Conservation (phyloP, 2,797 vertebrate genomes). For the Takifugu ocellatus region DNA sequence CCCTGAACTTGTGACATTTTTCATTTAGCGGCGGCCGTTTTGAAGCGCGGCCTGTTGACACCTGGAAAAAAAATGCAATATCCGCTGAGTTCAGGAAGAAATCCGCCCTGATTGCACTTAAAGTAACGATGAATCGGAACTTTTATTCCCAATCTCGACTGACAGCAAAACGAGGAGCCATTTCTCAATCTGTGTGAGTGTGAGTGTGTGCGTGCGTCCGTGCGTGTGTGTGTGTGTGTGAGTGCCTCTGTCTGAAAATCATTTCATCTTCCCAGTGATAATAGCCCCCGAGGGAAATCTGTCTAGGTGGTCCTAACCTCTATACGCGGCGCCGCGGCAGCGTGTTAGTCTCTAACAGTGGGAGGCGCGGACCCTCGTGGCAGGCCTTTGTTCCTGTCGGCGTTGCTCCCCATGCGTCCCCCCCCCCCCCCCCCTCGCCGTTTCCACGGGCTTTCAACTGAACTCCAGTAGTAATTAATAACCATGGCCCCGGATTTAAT, state of each 20-base stretch:
- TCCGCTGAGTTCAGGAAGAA: slow-evolving; percentile 8
- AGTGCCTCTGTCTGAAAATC: slow-evolving; percentile 62
- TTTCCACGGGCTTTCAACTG: slow-evolving; percentile 53
- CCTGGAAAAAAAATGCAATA: slow-evolving; percentile 1
- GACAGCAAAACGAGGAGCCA: slow-evolving; percentile 14
- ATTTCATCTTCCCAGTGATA: slow-evolving; percentile 68
- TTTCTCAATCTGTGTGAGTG: slow-evolving; percentile 3
- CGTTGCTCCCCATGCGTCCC: slow-evolving; percentile 36
- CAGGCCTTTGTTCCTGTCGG: slow-evolving; percentile 63
- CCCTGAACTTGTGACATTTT: too few species aligned
- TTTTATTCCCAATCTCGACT: slow-evolving; percentile 22
- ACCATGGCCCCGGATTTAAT: slow-evolving; percentile 60
- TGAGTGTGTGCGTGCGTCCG: slow-evolving; percentile 34
- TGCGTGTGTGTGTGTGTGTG: slow-evolving; percentile 46
- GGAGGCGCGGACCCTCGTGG: slow-evolving; percentile 62
- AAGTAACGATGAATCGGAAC: slow-evolving; percentile 39
- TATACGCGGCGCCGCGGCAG: slow-evolving; percentile 49
- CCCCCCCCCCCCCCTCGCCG: slow-evolving; percentile 29
- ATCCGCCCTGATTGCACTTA: slow-evolving; percentile 21
- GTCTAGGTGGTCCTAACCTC: slow-evolving; percentile 72
- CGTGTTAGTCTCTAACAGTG: slow-evolving; percentile 54
- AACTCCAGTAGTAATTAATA: slow-evolving; percentile 71
- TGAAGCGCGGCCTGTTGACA: slow-evolving; percentile 7
- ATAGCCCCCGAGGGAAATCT: slow-evolving; percentile 70
- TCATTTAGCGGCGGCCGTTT: not conserved